These are phyloP conservation scores for Lepus oiostolus DNA, from an alignment of 2,797 vertebrate species.

Conservation along the genomic window DNA sequence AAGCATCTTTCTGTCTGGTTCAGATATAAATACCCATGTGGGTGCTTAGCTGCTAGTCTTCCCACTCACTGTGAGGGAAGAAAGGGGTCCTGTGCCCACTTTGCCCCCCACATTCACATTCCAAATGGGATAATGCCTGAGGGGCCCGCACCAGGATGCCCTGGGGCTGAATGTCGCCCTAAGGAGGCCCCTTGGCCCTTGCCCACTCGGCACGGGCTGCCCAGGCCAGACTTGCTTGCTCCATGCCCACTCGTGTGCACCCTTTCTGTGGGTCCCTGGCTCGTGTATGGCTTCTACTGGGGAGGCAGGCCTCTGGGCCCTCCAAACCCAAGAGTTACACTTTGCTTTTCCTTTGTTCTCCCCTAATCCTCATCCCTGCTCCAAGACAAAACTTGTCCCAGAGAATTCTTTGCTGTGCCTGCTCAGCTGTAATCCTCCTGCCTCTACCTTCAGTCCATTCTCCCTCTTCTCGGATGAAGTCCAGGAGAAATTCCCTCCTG, in stretches of 20 bases:
- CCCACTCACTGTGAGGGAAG: constrained; percentile 76
- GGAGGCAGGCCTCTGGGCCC: constrained; percentile 21
- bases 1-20: constrained; percentile 95
- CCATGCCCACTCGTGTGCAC: background rate
- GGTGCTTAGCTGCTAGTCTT: constrained; percentile 83
- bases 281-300: constrained; percentile 61
- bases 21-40: constrained; percentile 96
- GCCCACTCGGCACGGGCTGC: constrained; percentile 55
- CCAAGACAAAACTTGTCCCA: constrained; percentile 5
- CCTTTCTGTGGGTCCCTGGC: background rate
- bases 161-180: constrained; percentile 19
- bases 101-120: constrained; percentile 88
- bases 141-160: constrained; percentile 60
- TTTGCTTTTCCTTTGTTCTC: constrained; percentile 26
- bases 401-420: constrained; percentile 25
- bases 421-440: constrained; percentile 27
- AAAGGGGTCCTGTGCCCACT: constrained; percentile 77
- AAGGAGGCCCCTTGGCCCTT: constrained; percentile 43
- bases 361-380: constrained; percentile 24
- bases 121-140: constrained; percentile 83
- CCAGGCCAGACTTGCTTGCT: constrained; percentile 32
- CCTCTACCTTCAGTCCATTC: constrained; percentile 37
- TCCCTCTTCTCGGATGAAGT: constrained; percentile 35
- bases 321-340: background rate
- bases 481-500: constrained; percentile 47